A percentile compares a stretch with the other conserved stretches of the same genome.
Evolutionary conservation across 2,113 vertebrate species (phyloP).

Genomic region (Scortum barcoo): DNA sequence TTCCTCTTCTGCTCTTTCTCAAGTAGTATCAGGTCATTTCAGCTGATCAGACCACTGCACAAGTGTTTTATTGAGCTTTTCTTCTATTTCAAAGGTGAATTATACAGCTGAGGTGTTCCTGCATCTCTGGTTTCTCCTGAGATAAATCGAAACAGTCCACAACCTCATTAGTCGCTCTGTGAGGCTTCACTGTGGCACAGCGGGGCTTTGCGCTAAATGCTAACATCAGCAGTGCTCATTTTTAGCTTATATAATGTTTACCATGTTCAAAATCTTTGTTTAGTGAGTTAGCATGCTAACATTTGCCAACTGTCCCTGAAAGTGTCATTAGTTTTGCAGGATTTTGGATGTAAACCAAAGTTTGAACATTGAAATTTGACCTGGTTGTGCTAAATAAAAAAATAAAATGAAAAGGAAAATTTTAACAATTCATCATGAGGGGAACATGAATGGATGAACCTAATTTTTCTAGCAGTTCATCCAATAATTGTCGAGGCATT

Average conservation of each 20-base stretch:
- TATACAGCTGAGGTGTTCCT: neutral
- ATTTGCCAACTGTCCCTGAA: neutral
- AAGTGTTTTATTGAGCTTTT: neutral
- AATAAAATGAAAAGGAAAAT: no score
- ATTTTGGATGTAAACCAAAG: no score
- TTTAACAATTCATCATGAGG: no score
- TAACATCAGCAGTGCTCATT: neutral
- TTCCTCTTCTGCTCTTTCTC: neutral
- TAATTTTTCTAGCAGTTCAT: no score
- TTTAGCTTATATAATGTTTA: neutral
- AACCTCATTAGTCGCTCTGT: constrained; percentile 3
- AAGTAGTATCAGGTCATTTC: no score
- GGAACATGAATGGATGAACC: no score
- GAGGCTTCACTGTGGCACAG: neutral
- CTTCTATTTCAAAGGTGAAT: neutral
- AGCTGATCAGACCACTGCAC: neutral
- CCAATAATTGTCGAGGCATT: no score
- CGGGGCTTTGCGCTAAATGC: neutral
- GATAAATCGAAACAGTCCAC: neutral
- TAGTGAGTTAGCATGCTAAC: neutral
- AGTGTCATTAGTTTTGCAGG: no score
- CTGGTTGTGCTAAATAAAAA: no score
- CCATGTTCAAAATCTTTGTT: neutral
- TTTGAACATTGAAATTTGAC: no score
- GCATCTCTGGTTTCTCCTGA: neutral